Conservation (phyloP, 1,140 invertebrate species). For the Drosophila ambigua region DNA sequence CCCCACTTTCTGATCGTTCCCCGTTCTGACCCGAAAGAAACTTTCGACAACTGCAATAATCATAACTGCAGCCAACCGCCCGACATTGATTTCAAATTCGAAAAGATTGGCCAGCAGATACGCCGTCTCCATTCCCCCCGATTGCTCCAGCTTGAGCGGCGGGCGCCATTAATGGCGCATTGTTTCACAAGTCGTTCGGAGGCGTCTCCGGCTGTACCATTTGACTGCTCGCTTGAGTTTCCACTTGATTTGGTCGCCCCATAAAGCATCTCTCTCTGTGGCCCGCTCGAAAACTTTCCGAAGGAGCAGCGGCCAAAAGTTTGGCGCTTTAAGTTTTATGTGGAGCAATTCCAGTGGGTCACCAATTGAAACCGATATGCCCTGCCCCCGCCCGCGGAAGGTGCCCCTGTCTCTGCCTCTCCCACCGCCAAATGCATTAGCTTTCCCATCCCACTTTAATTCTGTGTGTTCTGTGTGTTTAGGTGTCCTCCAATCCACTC, state of each 20-base stretch:
- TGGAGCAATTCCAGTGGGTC: constrained; percentile 49
- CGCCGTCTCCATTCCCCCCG: background rate
- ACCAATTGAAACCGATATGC: constrained; percentile 63
- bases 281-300: constrained; percentile 36
- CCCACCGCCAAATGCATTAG: constrained; percentile 38
- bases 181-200: constrained; percentile 67
- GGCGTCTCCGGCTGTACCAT: background rate
- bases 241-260: constrained; percentile 63
- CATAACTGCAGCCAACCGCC: constrained; percentile 67
- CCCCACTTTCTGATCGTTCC: background rate
- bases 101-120: constrained; percentile 63
- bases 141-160: constrained; percentile 14
- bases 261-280: constrained; percentile 51
- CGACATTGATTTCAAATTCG: constrained; percentile 71
- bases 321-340: constrained; percentile 63
- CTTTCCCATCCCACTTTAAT: background rate
- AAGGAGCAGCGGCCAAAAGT: constrained; percentile 20
- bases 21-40: constrained; percentile 18
- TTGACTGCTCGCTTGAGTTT: constrained; percentile 40
- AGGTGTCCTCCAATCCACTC: constrained; percentile 37
- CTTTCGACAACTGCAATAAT: constrained; percentile 77
- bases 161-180: constrained; percentile 72
- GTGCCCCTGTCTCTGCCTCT: constrained; percentile 16
- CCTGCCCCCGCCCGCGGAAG: constrained; percentile 15
- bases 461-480: constrained; percentile 59